phyloP scores from a whole-genome alignment of 1,140 invertebrate genomes.

The Parasteatoda tepidariorum region DNA sequence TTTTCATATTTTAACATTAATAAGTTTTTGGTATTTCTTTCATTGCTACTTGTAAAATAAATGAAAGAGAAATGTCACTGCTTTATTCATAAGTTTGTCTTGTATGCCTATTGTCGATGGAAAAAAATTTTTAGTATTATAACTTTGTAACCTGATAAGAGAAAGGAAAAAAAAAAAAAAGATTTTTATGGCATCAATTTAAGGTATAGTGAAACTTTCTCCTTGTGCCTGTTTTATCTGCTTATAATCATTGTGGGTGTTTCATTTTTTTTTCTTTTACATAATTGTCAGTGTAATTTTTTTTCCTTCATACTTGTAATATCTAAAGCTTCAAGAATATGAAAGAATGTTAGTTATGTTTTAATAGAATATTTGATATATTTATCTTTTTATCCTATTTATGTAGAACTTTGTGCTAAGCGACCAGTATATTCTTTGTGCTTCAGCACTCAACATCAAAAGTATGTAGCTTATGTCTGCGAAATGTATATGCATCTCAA shows the following conservation, averaged over 20 bases:
- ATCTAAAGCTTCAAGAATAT: constrained; percentile 26
- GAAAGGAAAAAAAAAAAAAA: not conserved
- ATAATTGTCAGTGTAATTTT: not conserved
- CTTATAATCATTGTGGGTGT: constrained; percentile 43
- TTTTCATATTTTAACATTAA: constrained; percentile 18
- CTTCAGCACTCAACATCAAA: constrained; percentile 16
- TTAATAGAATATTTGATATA: constrained; percentile 40
- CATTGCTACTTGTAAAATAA: not conserved
- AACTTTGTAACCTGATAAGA: not conserved
- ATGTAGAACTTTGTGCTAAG: constrained; percentile 42
- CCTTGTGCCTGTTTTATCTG: constrained; percentile 50
- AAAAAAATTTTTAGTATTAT: not conserved
- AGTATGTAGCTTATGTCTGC: constrained; percentile 20
- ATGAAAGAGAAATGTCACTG: constrained; percentile 15
- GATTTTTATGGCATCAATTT: constrained; percentile 39
- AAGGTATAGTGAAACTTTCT: constrained; percentile 21
- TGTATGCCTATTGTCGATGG: constrained; percentile 32
- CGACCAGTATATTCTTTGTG: constrained; percentile 52
- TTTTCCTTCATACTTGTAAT: constrained; percentile 29
- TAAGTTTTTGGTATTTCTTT: constrained; percentile 29
- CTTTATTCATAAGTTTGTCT: constrained; percentile 30
- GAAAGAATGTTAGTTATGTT: constrained; percentile 35
- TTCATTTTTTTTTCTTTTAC: constrained; percentile 27
- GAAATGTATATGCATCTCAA: not conserved
- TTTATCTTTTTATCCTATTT: constrained; percentile 13